Percentiles rank a stretch among this genome's conserved stretches.
These are phyloP conservation scores for Phymorhynchus buccinoides DNA, from an alignment of 1,140 invertebrate genomes.

Conservation along the genomic window DNA sequence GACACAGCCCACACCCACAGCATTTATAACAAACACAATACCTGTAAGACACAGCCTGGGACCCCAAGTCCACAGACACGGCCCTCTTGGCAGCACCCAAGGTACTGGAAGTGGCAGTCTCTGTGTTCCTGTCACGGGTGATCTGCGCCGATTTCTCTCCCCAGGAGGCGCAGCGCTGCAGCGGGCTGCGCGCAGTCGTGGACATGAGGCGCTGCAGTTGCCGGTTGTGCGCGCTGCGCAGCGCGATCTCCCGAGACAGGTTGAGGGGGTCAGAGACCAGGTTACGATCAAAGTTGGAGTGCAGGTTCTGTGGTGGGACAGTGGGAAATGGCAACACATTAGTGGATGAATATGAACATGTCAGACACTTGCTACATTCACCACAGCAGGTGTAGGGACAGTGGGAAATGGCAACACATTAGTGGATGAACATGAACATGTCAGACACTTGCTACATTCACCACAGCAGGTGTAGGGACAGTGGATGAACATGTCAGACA, in stretches of 20 bases:
- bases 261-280: background rate
- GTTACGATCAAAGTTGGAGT: conserved; percentile 31
- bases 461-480: too few species aligned
- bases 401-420: too few species aligned
- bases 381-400: too few species aligned
- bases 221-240: background rate
- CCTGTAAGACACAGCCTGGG: background rate
- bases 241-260: conserved; percentile 5
- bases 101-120: background rate
- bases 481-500: too few species aligned
- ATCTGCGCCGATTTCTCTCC: background rate
- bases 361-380: too few species aligned
- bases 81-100: background rate
- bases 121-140: background rate
- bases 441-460: too few species aligned
- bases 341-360: too few species aligned
- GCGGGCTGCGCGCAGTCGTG: background rate
- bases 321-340: too few species aligned
- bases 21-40: background rate
- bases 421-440: too few species aligned
- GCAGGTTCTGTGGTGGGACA: background rate
- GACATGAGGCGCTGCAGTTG: conserved; percentile 19
- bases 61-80: background rate
- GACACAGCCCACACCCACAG: background rate
- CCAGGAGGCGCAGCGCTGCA: background rate